These are phyloP conservation scores for Tetragonula carbonaria DNA, from an alignment of 2,888 invertebrate species.

Conservation along the genomic window DNA sequence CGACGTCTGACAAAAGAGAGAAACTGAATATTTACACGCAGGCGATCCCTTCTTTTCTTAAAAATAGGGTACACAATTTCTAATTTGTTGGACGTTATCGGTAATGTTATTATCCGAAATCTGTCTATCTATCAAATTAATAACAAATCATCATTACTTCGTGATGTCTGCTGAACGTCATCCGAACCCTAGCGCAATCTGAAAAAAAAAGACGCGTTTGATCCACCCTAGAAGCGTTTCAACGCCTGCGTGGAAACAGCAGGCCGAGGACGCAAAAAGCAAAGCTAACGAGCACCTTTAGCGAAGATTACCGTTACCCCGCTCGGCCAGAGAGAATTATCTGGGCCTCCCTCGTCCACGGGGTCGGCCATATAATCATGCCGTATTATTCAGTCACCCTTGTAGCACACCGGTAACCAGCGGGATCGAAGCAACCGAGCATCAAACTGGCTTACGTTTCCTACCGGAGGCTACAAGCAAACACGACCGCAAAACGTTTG, in stretches of 20 bases:
- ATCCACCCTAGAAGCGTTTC: constrained; percentile 10
- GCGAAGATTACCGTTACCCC: constrained; percentile 53
- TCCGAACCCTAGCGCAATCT: not conserved
- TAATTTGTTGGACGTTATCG: not conserved
- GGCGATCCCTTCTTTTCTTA: no score
- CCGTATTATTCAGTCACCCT: constrained; percentile 74
- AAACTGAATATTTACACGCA: no score
- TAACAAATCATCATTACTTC: not conserved
- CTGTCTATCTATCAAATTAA: not conserved
- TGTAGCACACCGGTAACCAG: constrained; percentile 68
- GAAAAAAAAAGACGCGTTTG: constrained; percentile 10
- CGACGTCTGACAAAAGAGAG: no score
- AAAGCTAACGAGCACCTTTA: constrained; percentile 62
- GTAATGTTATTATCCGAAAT: no score
- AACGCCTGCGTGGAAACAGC: constrained; percentile 1
- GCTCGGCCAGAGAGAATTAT: constrained; percentile 49
- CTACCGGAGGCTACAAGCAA: constrained; percentile 69
- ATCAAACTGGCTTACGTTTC: constrained; percentile 82
- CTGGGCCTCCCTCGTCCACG: constrained; percentile 56
- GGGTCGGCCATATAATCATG: constrained; percentile 72
- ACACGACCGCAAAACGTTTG: constrained; percentile 77
- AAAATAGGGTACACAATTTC: no score
- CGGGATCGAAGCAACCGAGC: constrained; percentile 79
- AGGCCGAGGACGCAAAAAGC: constrained; percentile 36
- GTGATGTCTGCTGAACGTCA: not conserved